Base-by-base conservation (phyloP, 2,797 vertebrate genomes). In the Gambelia wislizenii region DNA sequence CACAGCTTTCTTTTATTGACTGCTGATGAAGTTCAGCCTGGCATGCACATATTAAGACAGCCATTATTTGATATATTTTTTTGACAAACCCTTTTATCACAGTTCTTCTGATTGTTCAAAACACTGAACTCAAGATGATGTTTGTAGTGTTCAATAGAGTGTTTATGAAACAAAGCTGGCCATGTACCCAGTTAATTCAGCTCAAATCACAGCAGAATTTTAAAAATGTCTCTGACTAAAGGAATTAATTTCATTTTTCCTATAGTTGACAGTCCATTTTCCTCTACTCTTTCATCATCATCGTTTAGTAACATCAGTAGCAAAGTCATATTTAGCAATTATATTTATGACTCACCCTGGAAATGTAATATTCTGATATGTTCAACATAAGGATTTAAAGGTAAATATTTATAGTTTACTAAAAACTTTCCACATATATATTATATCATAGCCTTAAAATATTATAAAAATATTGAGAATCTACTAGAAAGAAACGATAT, bases 21-120 rank as follows among this genome's bases (percentile, higher is more conserved):
- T 49, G 86, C 10, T 27, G 44, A 49, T 84, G 69, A 49, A 70
- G 70, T 67, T 87, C 83, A 82, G 44, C 59, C 33, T 74, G 56
- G 82, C 89, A 59, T 89, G 44, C 83, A 75, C 18, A 83, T 91
- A 88, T 89, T 86, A 89, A 64, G 74, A 90, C 67, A 59, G 89
- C 86, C 49, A 85, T 82, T 92, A 8, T 49, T 49, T 20, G 25
- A n/a, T n/a, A n/a, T 81, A 5, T 18, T 59, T 81, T 64, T 94
- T 91, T 85, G 91, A 86, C 72, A 94, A 87, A 91, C 36, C 9
- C 75, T 52, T 89, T 92, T 47, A 89, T 89, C 87, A 85, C 70
- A 87, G 56, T 27, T 81, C 86, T 93, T 86, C 74, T 72, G 91
- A 87, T 61, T 75, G 27, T 79, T 77, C 47, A 87, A 82, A 75